Conservation (phyloP, 2,888 invertebrate genomes). For the Melanotus villosus region DNA sequence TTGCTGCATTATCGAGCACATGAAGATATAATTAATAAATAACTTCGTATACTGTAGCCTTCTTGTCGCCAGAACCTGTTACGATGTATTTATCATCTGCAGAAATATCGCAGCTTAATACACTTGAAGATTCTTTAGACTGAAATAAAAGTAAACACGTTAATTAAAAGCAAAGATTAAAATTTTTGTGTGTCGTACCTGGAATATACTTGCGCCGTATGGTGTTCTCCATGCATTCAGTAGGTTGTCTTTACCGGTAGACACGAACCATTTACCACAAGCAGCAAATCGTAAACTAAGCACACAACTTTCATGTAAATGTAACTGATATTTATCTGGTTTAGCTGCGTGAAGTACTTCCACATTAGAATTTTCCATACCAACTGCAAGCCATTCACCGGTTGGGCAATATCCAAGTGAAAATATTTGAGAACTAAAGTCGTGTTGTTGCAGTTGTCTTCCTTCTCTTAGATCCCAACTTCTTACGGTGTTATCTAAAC, state of each 20-base stretch:
- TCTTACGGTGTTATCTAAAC: constrained; percentile 95
- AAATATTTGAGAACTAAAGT: constrained; percentile 93
- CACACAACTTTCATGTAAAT: constrained; percentile 97
- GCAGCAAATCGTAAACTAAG: constrained; percentile 95
- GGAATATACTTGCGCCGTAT: constrained; percentile 98
- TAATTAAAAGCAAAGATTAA: not conserved
- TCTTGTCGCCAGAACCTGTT: constrained; percentile 98
- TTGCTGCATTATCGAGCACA: constrained; percentile 29
- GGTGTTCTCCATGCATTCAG: constrained; percentile 98
- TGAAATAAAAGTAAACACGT: constrained; percentile 67
- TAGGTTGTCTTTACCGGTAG: constrained; percentile 98
- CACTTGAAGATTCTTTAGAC: constrained; percentile 97
- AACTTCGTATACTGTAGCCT: constrained; percentile 97
- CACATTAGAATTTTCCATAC: constrained; percentile 98
- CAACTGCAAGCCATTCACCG: constrained; percentile 97
- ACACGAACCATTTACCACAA: constrained; percentile 98
- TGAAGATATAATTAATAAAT: constrained; percentile 75
- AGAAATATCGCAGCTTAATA: constrained; percentile 98
- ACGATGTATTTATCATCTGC: constrained; percentile 98
- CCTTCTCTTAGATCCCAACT: constrained; percentile 97
- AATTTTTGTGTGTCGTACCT: constrained; percentile 75
- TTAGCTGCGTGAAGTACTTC: constrained; percentile 93
- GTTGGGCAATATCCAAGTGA: constrained; percentile 90
- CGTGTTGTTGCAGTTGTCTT: constrained; percentile 93
- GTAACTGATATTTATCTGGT: constrained; percentile 95